A percentile compares a stretch with the other conserved stretches of the same genome.
Conservation (phyloP, 2,888 invertebrate genomes). For the Eristalis tenax region DNA sequence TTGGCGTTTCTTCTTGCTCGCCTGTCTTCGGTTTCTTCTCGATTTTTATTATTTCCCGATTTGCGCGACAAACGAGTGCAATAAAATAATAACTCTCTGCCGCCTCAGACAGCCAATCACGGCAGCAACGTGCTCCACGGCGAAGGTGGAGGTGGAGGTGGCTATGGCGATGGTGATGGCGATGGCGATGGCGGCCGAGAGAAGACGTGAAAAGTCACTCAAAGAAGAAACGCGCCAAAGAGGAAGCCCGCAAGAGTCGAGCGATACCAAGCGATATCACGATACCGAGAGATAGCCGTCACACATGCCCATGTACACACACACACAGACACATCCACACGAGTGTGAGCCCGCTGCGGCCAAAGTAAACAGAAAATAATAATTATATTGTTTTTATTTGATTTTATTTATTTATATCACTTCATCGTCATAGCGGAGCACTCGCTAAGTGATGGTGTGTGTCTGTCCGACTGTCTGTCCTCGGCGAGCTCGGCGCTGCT, state of each 20-base stretch:
- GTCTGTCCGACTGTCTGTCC: neutral
- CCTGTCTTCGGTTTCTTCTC: neutral
- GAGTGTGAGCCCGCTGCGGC: neutral
- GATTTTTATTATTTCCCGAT: conserved; percentile 37
- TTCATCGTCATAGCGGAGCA: conserved; percentile 43
- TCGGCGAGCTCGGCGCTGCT: neutral
- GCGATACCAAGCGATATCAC: neutral
- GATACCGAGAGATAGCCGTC: conserved; percentile 1
- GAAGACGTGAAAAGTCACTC: neutral
- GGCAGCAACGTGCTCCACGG: neutral
- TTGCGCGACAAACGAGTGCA: conserved; percentile 27
- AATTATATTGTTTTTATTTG: conserved; percentile 63
- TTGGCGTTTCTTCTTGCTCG: neutral
- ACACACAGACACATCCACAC: neutral
- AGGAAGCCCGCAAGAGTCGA: conserved; percentile 22
- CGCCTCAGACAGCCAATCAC: conserved; percentile 30
- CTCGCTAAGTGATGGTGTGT: conserved; percentile 6
- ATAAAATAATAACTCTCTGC: conserved; percentile 28
- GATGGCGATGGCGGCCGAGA: neutral
- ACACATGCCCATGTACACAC: neutral
- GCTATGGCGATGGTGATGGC: neutral
- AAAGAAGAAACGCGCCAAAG: conserved; percentile 10
- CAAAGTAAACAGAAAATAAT: conserved; percentile 58
- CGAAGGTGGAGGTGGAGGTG: too few species aligned
- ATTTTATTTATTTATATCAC: conserved; percentile 66